Evolutionary conservation across 2,113 vertebrate species (phyloP).

Genomic region (Odocoileus hemionus): DNA sequence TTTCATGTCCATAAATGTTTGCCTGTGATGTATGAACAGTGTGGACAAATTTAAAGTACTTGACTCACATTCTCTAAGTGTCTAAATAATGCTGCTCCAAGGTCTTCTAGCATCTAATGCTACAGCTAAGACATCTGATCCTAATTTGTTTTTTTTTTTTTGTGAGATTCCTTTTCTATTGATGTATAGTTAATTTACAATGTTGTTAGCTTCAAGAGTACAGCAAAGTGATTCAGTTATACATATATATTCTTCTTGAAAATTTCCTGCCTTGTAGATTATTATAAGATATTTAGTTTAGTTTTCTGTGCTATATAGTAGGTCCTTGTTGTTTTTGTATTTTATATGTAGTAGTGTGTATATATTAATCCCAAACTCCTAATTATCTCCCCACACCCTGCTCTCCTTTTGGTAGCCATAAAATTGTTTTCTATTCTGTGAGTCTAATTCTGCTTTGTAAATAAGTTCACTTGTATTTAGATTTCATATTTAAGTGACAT

Average conservation of each 20-base stretch:
- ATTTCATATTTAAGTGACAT: neutral
- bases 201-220: neutral
- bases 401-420: neutral
- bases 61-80: neutral
- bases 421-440: neutral
- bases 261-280: neutral
- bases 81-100: neutral
- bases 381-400: neutral
- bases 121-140: neutral
- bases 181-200: neutral
- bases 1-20: neutral
- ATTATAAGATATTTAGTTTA: neutral
- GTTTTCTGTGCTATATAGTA: neutral
- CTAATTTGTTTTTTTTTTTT: neutral
- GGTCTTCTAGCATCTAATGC: neutral
- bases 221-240: neutral
- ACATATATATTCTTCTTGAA: neutral
- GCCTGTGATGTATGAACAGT: neutral
- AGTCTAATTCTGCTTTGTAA: neutral
- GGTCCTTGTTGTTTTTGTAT: neutral
- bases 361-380: neutral
- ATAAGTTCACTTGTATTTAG: neutral
- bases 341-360: neutral
- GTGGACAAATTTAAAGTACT: neutral
- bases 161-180: neutral